Percentiles rank a stretch among this genome's conserved stretches.
These are phyloP conservation scores for Synanceia verrucosa DNA, from an alignment of 2,797 vertebrate species.

Conservation along the genomic window DNA sequence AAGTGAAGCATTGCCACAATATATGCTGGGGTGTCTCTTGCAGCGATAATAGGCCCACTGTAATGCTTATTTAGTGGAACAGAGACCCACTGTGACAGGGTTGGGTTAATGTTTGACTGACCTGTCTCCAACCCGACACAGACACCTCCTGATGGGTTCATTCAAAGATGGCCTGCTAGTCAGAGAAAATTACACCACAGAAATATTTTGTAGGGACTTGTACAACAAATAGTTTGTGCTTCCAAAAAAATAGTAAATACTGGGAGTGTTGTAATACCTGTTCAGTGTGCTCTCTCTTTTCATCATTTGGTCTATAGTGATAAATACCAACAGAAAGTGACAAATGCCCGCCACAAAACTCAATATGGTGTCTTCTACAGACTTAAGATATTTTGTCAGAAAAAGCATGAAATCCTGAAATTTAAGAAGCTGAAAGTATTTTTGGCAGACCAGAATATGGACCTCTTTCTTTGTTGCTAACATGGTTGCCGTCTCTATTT, in stretches of 20 bases:
- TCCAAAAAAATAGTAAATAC: not conserved
- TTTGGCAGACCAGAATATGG: not conserved
- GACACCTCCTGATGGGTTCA: not conserved
- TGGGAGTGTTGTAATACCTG: not conserved
- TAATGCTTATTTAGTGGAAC: slow-evolving; percentile 5
- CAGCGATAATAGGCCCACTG: not conserved
- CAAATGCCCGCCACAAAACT: not conserved
- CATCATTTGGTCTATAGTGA: not conserved
- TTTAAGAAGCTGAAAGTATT: not conserved
- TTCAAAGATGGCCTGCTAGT: not conserved
- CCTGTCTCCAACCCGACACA: not conserved
- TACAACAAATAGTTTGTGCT: not conserved
- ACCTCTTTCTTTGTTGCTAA: not conserved
- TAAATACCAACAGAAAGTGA: not conserved
- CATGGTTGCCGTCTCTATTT: not conserved
- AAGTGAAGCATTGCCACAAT: not conserved
- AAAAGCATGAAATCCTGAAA: not conserved
- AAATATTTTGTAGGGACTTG: not conserved
- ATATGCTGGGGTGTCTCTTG: not conserved
- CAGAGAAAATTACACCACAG: not conserved
- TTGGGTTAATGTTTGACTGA: slow-evolving; percentile 50
- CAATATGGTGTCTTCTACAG: not conserved
- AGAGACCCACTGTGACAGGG: slow-evolving; percentile 1
- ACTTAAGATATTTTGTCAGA: not conserved
- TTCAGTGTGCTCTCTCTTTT: not conserved